Base-by-base conservation (phyloP, 2,797 vertebrate species). In the Enteromius trimaculatus region DNA sequence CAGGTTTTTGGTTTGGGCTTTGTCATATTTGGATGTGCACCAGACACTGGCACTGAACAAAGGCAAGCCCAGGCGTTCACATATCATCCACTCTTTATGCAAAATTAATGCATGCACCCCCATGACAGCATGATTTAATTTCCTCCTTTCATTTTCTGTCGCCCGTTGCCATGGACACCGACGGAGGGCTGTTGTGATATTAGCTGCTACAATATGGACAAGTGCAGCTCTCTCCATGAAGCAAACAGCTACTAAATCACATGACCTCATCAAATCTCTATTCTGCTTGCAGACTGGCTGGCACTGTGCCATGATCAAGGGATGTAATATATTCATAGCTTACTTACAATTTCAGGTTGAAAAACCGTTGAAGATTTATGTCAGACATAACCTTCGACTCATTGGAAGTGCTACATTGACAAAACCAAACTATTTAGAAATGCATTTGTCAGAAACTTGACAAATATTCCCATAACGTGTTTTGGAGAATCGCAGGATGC, bases 71-170 rank as follows among this genome's bases (percentile, higher is more conserved):
- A 87, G 80, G 9, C 69, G 53, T 90, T 87, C 81, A 81, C 79
- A 85, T 88, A 86, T 83, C 88, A 84, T 80, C 87, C 79, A 79
- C 86, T 87, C 84, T 51, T 64, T 81, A 87, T 90, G 88, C 91
- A 91, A 91, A 93, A 93, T 94, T 94, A 94, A 94, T 94, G 93
- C 88, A 90, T 88, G 89, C 80, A 84, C 62, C 88, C 88, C 88
- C 81, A 77, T 68, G 71, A 86, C 88, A 86, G 88, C 88, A 75
- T 77, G 65, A 87, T 90, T 86, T 90, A 89, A 90, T 88, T 80
- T 85, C 86, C 85, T 76, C 44, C 75, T 84, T 77, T 85, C 86
- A 81, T 72, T 86, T 88, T 90, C 87, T 79, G 82, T 85, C 89
- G 65, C 83, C 4, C 66, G 93, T 95, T 94, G 90, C 92, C 85